Evolutionary conservation across 2,113 vertebrate genomes (phyloP), one percentile per base, ranked within the genome.

Genomic region (Ptilonorhynchus violaceus): DNA sequence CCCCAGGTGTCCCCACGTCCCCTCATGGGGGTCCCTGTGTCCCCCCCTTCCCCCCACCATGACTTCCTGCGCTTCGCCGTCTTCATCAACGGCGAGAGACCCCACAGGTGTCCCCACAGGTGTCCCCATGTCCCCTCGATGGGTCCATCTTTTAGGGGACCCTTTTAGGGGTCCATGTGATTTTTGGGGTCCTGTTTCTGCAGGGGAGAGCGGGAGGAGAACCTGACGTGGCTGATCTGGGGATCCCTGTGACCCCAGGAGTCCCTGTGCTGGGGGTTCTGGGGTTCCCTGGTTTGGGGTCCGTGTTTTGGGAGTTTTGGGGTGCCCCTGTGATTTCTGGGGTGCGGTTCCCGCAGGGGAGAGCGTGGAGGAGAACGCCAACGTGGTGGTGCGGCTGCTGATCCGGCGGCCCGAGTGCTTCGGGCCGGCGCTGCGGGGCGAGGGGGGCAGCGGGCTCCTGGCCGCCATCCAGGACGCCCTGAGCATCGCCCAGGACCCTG

Each of bases 281-380:
- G 30, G 33, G 37, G 2, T 8, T 28, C 25, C 25, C 55, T 33
- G 19, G 5, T 16, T 37, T 17, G 59, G 25, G 28, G 28, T 64
- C 15, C 9, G 0, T 15, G 20, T 31, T 37, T 1, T 21, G 27
- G 67, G n/a, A 4, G 3, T 53, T 53, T 2, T 17, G 70, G 52
- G 70, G 31, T 11, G 1, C 11, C 23, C 39, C 52, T 5, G 9
- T 74, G 31, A 35, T 0, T 22, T 28, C 3, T 8, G 72, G 72
- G 72, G 42, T 23, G 4, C 41, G 2, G 13, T 21, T 16, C 6
- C 8, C 4, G 1, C 59, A 85, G 82, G 82, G 10, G 85, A 88
- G 64, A 88, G 85, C n/a, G 85, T 88, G 74, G 85, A 88, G 85
- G 85, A 88, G 74, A 88, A 88, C 15, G 85, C 85, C 85, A 87